Evolutionary conservation across 2,113 vertebrate genomes (phyloP).

Genomic region (Hippocampus mohnikei): DNA sequence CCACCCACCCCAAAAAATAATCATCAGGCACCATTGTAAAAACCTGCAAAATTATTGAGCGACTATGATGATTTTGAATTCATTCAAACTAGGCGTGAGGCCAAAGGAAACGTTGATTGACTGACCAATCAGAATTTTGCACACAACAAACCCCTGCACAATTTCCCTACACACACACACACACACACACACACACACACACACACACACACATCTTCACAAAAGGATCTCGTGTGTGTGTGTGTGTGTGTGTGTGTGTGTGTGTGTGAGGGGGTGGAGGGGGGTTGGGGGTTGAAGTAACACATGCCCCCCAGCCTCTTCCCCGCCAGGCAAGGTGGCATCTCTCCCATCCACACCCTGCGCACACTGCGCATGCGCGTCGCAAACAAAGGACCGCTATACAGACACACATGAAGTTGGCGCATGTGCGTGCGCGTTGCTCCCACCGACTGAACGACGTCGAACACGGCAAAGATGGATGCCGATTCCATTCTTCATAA

Average conservation of each 20-base stretch:
- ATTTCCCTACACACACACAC: too few species aligned
- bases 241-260: background rate
- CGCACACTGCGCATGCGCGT: constrained; percentile 72
- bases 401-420: constrained; percentile 41
- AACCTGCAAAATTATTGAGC: too few species aligned
- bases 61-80: too few species aligned
- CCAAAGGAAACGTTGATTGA: too few species aligned
- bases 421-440: background rate
- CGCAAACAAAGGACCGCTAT: constrained; percentile 70
- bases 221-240: background rate
- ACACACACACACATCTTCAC: background rate
- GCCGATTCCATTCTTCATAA: background rate
- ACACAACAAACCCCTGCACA: too few species aligned
- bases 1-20: too few species aligned
- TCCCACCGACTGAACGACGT: background rate
- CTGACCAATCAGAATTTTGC: too few species aligned
- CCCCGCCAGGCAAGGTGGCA: constrained; percentile 53
- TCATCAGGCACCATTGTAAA: too few species aligned
- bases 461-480: background rate
- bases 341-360: constrained; percentile 73
- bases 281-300: too few species aligned
- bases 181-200: too few species aligned
- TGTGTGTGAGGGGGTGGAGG: background rate
- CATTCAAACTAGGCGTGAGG: too few species aligned
- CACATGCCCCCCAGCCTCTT: constrained; percentile 9